Base-by-base conservation (phyloP, 2,888 invertebrate genomes). In the Osedax fenrisi region DNA sequence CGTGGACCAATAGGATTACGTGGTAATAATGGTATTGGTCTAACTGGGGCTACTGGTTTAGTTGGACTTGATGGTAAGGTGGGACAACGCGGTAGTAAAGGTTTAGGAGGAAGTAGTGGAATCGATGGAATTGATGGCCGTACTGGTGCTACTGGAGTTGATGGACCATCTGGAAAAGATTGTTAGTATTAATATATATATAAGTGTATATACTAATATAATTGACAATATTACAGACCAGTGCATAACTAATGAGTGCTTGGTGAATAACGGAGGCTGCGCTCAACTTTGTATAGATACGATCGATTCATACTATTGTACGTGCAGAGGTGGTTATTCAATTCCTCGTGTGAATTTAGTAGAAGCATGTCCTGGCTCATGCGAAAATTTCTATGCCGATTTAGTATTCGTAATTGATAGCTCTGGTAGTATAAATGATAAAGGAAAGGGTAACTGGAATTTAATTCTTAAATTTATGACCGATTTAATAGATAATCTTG, bases 361-460 rank as follows among this genome's bases (percentile, higher is more conserved):
- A 10, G 41, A 41, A 10, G 41, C 41, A 17, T 64, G 64, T 21
- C 21, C 64, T 21, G 64, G 23, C n/a, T 64, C 21, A 5, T 69
- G 69, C 25, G 69, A 23, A 10, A 17, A 17, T 5, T 22, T 25
- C 5, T 23, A 26, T 23, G 69, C 69, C 22, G 69, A 69, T 25
- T 24, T 69, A 10, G 26, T 69, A 3, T 69, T 69, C 26, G 22
- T 69, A 17, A n/a, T 69, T 10, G 69, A 69, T 69, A 69, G 69
- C 25, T 69, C 69, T 22, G 69, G 69, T 17, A 69, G 69, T 26
- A 69, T 69, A 17, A 3, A n/a, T 10, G 26, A 69, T 10, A 69
- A 25, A 10, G 26, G n/a, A 17, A 10, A 22, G 3, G 64, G n/a
- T 64, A 69, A 69, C n/a, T 69, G 25, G 23, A 10, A 69, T 3